Evolutionary conservation across 2,113 vertebrate genomes (phyloP), one percentile per base, ranked within the genome.

Genomic region (Eptesicus fuscus): DNA sequence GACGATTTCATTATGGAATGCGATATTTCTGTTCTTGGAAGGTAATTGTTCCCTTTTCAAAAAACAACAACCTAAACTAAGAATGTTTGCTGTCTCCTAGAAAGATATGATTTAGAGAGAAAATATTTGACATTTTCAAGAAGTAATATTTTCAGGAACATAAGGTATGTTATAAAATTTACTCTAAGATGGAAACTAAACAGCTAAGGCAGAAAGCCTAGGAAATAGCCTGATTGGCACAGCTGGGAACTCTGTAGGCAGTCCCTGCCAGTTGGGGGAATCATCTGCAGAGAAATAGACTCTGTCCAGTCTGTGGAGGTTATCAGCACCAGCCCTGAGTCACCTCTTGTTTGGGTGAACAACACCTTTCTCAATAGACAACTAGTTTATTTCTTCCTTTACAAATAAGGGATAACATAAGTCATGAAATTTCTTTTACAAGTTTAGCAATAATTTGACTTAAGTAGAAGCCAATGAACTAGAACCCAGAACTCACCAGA

Each of bases 31-130:
- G 74, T 1, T 9, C 2, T 44, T 37, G 30, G 40, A 79, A 95
- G 89, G 97, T 97, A 95, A 95, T 40, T 74, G 5, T 8, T 61
- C 35, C 11, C 37, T n/a, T 40, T 74, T 42, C 9, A 9, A 16
- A 49, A 16, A 56, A 2, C 53, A 88, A 65, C 20, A 91, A 47
- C 4, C 10, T 78, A 44, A 61, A 40, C 59, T 59, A 73, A 25
- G 28, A 76, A 67, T 51, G 53, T 47, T 67, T 71, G 23, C n/a
- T 59, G 37, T 83, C 22, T 28, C 14, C 35, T 71, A 44, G n/a
- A 83, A 83, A 90, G 71, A 47, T 20, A 35, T 2, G 23, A 69
- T 73, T 59, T 71, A 71, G 69, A 25, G 94, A 69, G 73, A 73
- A 91, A 91, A 83, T 69, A 73, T 5, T 59, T 71, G 71, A 65